Evolutionary conservation across 1,140 invertebrate species (phyloP).

Genomic region (Dryas iulia): DNA sequence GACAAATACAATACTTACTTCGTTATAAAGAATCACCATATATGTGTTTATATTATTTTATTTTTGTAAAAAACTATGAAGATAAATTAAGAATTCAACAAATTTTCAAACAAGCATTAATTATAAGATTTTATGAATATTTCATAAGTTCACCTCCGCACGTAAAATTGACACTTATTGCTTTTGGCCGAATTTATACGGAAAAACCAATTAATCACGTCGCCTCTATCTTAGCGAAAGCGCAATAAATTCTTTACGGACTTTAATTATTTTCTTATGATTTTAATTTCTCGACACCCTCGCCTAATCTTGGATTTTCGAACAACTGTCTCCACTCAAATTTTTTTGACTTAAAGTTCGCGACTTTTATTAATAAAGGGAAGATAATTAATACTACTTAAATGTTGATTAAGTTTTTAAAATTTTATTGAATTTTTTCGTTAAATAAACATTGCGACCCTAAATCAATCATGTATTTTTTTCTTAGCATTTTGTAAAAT

Average conservation of each 20-base stretch:
- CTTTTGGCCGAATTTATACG: slow-evolving; percentile 61
- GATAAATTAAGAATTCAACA: too few relatives aligned
- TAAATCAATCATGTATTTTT: background rate
- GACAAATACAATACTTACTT: too few relatives aligned
- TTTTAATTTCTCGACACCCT: slow-evolving; percentile 75
- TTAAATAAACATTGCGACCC: background rate
- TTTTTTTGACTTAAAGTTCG: slow-evolving; percentile 61
- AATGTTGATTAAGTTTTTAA: slow-evolving; percentile 73
- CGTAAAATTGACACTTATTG: slow-evolving; percentile 77
- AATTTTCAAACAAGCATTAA: slow-evolving; percentile 41
- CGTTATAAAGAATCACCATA: too few relatives aligned
- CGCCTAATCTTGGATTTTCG: slow-evolving; percentile 58
- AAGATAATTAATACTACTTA: slow-evolving; percentile 80
- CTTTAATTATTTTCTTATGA: slow-evolving; percentile 81
- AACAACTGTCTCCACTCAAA: slow-evolving; percentile 76
- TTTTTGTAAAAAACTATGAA: too few relatives aligned
- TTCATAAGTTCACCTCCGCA: slow-evolving; percentile 38
- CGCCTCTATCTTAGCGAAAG: slow-evolving; percentile 47
- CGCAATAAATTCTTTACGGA: slow-evolving; percentile 77
- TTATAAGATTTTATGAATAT: slow-evolving; percentile 57
- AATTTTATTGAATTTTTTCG: slow-evolving; percentile 60
- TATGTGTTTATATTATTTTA: too few relatives aligned
- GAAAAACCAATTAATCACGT: slow-evolving; percentile 76
- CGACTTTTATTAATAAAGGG: slow-evolving; percentile 76
- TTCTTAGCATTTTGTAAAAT: too few relatives aligned